Evolutionary conservation across 2,888 invertebrate species (phyloP).

Genomic region (Dilophus febrilis): DNA sequence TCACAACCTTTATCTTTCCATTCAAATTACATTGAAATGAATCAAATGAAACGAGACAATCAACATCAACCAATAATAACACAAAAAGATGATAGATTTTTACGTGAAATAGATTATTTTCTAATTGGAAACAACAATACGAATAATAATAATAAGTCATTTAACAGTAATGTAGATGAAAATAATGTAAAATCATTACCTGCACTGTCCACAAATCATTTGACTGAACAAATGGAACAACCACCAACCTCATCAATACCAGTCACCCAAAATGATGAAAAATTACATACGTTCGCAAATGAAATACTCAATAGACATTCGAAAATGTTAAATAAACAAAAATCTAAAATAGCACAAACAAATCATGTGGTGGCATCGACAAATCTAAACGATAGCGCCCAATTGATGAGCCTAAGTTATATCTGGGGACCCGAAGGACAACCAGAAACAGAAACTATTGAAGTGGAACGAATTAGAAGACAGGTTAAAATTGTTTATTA

Average conservation of each 20-base stretch:
- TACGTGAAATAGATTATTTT: slow-evolving; percentile 25
- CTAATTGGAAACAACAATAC: slow-evolving; percentile 7
- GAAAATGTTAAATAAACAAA: not conserved
- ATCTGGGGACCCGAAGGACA: slow-evolving; percentile 19
- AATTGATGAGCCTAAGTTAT: slow-evolving; percentile 23
- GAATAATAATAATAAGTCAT: too few relatives aligned
- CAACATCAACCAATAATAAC: not conserved
- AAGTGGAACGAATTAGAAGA: slow-evolving; percentile 60
- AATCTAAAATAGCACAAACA: too few relatives aligned
- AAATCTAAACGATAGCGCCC: not conserved
- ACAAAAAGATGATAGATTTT: slow-evolving; percentile 14
- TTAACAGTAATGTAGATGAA: too few relatives aligned
- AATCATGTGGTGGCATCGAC: not conserved
- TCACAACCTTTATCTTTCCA: too few relatives aligned
- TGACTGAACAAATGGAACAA: not conserved
- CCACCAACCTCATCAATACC: not conserved
- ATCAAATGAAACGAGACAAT: too few relatives aligned
- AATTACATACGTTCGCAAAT: too few relatives aligned
- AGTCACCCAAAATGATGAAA: too few relatives aligned
- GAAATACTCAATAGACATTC: not conserved
- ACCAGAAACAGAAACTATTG: slow-evolving; percentile 34
- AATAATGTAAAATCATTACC: too few relatives aligned
- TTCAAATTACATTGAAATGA: too few relatives aligned
- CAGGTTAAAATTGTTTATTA: slow-evolving; percentile 37
- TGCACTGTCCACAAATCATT: too few relatives aligned